Evolutionary conservation across 2,888 invertebrate species (phyloP), one percentile per base, ranked within the genome.

Genomic region (Choreutis nemorana): DNA sequence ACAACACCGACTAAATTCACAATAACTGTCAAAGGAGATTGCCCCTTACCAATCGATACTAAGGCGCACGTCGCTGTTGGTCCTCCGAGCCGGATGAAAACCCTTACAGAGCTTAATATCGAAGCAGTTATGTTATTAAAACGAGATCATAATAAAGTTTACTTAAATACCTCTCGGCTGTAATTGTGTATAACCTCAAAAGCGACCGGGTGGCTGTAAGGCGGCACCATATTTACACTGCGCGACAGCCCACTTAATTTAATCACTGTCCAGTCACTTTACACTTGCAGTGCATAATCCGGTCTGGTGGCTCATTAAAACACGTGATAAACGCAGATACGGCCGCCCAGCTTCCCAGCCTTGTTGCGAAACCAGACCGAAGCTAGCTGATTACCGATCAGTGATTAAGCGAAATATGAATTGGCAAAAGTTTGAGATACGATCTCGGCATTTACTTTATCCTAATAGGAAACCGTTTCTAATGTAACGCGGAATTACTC

Each of bases 181-280:
- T 28, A 28, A 12, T 26, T 21, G 31, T 31, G 31, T 30, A 27
- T 34, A 32, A 30, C 30, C 30, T 10, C 22, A 12, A 28, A 4
- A 14, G 8, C 5, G 27, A 34, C 30, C 24, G 24, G 10, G 18
- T 24, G 26, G 22, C 26, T 29, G 11, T 31, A 35, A 35, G 32
- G 37, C 24, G 37, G 31, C 30, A 34, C 41, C 41, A 41, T 46
- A 53, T 48, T 48, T 50, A 49, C 44, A 45, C 44, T 45, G 41
- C 47, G 43, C 40, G 41, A 37, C 35, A 45, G 45, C 39, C 48
- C 48, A 50, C 44, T 58, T 50, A 33, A 37, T 36, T 47, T 57
- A 59, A n/a, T 6, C 18, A 18, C 8, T 18, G 5, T 18, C 18
- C 18, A 18, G 8, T 8, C 18, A 18, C 8, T 18, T 8, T 18